Conservation (phyloP, 2,888 invertebrate species). For the Zygaena filipendulae region DNA sequence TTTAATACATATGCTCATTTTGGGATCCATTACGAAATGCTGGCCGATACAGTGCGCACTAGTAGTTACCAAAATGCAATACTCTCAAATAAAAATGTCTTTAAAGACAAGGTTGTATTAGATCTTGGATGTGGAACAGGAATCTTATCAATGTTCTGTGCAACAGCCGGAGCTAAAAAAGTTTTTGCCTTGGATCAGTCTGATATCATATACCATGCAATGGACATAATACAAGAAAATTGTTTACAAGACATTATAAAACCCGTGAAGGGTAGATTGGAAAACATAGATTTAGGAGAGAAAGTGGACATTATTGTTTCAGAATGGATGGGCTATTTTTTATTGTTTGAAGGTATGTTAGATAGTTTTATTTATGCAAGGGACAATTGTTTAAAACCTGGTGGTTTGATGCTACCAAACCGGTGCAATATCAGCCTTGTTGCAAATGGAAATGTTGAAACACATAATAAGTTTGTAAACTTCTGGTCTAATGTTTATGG, state of each 20-base stretch:
- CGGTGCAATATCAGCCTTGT: conserved; percentile 84
- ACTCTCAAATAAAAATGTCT: conserved; percentile 73
- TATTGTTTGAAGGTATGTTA: conserved; percentile 96
- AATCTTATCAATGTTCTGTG: conserved; percentile 98
- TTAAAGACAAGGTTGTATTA: conserved; percentile 83
- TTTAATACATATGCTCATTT: conserved; percentile 90
- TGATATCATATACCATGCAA: conserved; percentile 94
- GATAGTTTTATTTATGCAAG: conserved; percentile 93
- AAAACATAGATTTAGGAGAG: conserved; percentile 82
- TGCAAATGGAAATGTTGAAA: conserved; percentile 80
- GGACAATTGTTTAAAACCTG: conserved; percentile 80
- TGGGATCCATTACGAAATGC: conserved; percentile 94
- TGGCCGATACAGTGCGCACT: conserved; percentile 88
- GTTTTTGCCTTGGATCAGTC: conserved; percentile 97
- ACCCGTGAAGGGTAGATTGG: conserved; percentile 86
- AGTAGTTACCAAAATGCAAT: conserved; percentile 89
- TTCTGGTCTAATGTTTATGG: conserved; percentile 97
- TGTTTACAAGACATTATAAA: conserved; percentile 77
- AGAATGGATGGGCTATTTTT: conserved; percentile 99
- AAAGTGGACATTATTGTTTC: conserved; percentile 94
- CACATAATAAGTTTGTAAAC: conserved; percentile 77
- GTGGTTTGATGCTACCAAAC: conserved; percentile 85
- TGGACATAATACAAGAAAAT: conserved; percentile 93
- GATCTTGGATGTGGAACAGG: conserved; percentile 99
- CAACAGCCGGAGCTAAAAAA: conserved; percentile 89